A percentile compares a stretch with the other conserved stretches of the same genome.
phyloP scores from a whole-genome alignment of 30 jellyfish, hydroid and myxozoan genomes.

The Mastigias papua region DNA sequence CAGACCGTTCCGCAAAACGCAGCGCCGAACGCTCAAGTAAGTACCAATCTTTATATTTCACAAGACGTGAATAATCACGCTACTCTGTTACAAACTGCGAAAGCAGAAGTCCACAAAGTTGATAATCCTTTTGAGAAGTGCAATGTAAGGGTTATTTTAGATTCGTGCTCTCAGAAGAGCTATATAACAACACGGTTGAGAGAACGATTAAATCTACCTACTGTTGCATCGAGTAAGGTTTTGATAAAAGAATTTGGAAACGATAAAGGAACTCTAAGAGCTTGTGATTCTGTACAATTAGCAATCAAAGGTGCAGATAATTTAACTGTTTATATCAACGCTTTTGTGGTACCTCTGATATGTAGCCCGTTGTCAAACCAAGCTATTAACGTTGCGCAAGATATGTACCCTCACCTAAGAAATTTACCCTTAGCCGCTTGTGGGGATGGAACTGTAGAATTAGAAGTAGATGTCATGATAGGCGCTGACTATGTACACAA shows the following conservation, averaged over 20 bases:
- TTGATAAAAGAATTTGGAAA: neutral
- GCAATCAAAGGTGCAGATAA: conserved; percentile 15
- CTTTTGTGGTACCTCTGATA: conserved; percentile 15
- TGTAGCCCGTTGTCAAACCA: conserved; percentile 24
- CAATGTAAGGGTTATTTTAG: neutral
- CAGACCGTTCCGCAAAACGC: neutral
- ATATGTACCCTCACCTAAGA: neutral
- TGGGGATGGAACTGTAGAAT: conserved; percentile 12
- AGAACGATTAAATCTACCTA: conserved; percentile 6
- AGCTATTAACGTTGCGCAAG: conserved; percentile 1
- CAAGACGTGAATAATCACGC: neutral
- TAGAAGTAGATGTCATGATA: conserved; percentile 15
- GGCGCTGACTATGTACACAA: conserved; percentile 20
- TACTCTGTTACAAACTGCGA: neutral
- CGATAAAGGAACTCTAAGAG: neutral
- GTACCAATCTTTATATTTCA: neutral
- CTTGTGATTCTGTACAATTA: conserved; percentile 3
- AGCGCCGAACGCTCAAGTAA: neutral
- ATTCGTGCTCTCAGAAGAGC: conserved; percentile 2
- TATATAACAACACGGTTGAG: neutral
- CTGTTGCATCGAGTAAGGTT: neutral
- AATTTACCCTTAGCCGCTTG: conserved; percentile 20
- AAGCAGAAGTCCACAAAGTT: neutral
- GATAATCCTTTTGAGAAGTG: neutral
- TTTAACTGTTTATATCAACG: conserved; percentile 21